Base-by-base conservation (phyloP, 1,140 invertebrate genomes). In the Sitobion miscanthi region DNA sequence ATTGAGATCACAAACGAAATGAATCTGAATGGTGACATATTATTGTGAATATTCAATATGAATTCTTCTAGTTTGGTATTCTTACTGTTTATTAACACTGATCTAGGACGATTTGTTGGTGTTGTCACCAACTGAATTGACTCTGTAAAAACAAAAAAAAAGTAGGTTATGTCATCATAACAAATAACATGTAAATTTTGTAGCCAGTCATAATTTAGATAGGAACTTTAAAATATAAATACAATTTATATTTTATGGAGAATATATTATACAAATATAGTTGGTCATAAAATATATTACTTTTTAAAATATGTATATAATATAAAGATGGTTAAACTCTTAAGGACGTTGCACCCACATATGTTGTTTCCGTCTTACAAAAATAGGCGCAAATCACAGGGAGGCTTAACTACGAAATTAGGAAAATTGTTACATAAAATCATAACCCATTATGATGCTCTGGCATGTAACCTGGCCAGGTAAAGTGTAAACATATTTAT, bases 81-180 rank as follows among this genome's bases (percentile, higher is more conserved):
- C 25, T 52, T 82, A 91, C 11, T 83, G 9, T 49, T 52, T 35
- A 82, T 82, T 77, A 91, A 23, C 23, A 91, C 69, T 52, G 90
- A 38, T 91, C 83, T 91, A 21, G 90, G 47, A 23, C 9, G 45
- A 82, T 83, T n/a, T n/a, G 90, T 49, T 35, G 90, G 57, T 21
- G 89, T 90, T 57, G 88, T 47, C 11, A 90, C 45, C 45, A 91
- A 35, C 30, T 91, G 69, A 49, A 91, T 83, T 5, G 90, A 52
- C 35, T 91, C 90, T 91, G 69, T 83, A 25, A 91, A 83, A 82
- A 91, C 0, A 83, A 83, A 23, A 89, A 38, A 30, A 86, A 30
- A 77, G 17, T n/a, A 17, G 62, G n/a, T 69, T n/a, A 14, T n/a
- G 3, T 77, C 7, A 17, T 77, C n/a, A n/a, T 77, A n/a, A n/a